These are phyloP conservation scores for Rhyacichthys aspro DNA, from an alignment of 2,797 vertebrate species.

Conservation along the genomic window DNA sequence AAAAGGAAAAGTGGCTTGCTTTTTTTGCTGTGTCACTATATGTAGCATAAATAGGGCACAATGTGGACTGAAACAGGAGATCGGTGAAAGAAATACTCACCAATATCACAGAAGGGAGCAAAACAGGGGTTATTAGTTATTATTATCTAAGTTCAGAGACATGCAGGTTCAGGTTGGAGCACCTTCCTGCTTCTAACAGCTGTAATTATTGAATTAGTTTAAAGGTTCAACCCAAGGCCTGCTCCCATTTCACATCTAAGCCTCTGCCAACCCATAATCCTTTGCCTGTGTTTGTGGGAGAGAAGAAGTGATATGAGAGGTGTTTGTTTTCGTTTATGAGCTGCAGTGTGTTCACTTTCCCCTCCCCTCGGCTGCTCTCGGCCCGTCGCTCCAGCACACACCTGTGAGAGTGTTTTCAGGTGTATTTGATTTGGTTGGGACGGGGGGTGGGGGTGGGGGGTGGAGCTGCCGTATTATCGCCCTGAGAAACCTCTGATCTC, in stretches of 20 bases:
- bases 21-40: background rate
- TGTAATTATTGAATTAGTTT: conserved; percentile 98
- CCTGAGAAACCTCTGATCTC: conserved; percentile 74
- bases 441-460: conserved; percentile 49
- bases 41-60: background rate
- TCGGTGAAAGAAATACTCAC: background rate
- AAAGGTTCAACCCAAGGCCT: conserved; percentile 89
- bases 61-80: background rate
- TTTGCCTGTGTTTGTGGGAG: conserved; percentile 56
- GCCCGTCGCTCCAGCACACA: conserved; percentile 43
- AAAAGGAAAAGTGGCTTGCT: too few relatives aligned
- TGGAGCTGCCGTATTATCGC: conserved; percentile 69
- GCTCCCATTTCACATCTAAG: conserved; percentile 92
- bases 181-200: conserved; percentile 70
- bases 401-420: conserved; percentile 75
- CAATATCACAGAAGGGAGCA: background rate
- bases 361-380: conserved; percentile 45
- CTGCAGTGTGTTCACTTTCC: conserved; percentile 54
- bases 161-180: conserved; percentile 34
- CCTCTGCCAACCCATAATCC: conserved; percentile 92
- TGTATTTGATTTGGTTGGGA: conserved; percentile 71
- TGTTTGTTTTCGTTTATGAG: conserved; percentile 14
- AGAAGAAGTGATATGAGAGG: conserved; percentile 52
- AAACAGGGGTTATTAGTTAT: conserved; percentile 6
- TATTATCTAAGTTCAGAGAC: background rate